phyloP scores from a whole-genome alignment of 1,140 invertebrate genomes.

The Akabosia matsudoensis region DNA sequence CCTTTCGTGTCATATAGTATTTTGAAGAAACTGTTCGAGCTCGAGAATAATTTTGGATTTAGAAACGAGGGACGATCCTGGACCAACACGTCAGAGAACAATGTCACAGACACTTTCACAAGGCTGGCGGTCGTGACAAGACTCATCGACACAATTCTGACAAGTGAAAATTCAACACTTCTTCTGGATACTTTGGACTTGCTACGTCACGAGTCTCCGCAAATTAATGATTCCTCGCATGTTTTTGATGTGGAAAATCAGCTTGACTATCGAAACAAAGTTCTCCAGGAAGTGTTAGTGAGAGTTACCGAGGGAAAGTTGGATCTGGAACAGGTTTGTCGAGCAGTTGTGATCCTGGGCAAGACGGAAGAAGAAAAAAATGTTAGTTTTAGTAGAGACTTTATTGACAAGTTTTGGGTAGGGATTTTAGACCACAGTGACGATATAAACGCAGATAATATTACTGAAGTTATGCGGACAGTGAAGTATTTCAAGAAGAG shows the following conservation, averaged over 20 bases:
- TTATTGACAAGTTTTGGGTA: conserved; percentile 66
- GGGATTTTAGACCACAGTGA: conserved; percentile 60
- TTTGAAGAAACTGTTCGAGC: conserved; percentile 56
- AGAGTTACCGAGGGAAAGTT: conserved; percentile 61
- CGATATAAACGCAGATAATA: conserved; percentile 60
- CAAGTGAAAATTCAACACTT: conserved; percentile 51
- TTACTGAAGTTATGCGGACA: conserved; percentile 59
- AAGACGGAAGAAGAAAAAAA: conserved; percentile 50
- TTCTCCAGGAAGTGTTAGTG: conserved; percentile 62
- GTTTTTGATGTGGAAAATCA: conserved; percentile 51
- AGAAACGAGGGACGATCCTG: conserved; percentile 45
- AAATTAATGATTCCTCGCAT: conserved; percentile 32
- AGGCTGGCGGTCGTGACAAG: conserved; percentile 53
- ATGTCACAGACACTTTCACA: conserved; percentile 50
- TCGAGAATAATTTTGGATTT: conserved; percentile 55
- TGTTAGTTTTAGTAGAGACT: conserved; percentile 54
- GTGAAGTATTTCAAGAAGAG: conserved; percentile 61
- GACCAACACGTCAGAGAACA: conserved; percentile 34
- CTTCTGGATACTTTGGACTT: conserved; percentile 54
- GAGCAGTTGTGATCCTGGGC: conserved; percentile 55
- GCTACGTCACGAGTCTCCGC: conserved; percentile 51
- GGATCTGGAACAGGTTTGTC: conserved; percentile 61
- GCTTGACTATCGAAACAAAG: conserved; percentile 56
- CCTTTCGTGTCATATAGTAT: conserved; percentile 56
- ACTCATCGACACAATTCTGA: conserved; percentile 54